phyloP scores from a whole-genome alignment of 2,888 invertebrate genomes.

The Camptogramma bilineatum region DNA sequence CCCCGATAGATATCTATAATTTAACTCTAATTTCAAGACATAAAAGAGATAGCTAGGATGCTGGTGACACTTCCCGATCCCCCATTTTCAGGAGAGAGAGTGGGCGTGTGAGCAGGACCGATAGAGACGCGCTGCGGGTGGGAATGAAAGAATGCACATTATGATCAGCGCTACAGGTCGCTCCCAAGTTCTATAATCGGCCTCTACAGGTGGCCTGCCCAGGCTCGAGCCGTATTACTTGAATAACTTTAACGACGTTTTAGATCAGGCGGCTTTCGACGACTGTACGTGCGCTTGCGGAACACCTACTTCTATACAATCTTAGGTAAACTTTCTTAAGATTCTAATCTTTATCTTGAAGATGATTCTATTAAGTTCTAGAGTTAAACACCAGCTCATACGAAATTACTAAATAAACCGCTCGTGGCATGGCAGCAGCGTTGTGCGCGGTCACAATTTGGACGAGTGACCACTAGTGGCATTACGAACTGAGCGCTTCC shows the following conservation, averaged over 20 bases:
- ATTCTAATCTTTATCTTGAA: background rate
- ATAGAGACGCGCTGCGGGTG: background rate
- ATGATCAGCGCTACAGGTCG: slow-evolving; percentile 10
- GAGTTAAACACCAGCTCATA: too few relatives aligned
- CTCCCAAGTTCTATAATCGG: slow-evolving; percentile 4
- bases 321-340: background rate
- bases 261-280: slow-evolving; percentile 8
- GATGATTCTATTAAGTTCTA: too few relatives aligned
- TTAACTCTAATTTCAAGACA: too few relatives aligned
- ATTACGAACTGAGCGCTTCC: too few relatives aligned
- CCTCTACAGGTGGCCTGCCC: slow-evolving; percentile 3
- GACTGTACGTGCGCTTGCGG: background rate
- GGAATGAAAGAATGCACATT: slow-evolving; percentile 14
- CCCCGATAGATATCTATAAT: too few relatives aligned
- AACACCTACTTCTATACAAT: background rate
- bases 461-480: too few relatives aligned
- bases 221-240: slow-evolving; percentile 5
- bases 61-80: background rate
- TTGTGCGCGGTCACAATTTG: too few relatives aligned
- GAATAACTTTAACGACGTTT: background rate
- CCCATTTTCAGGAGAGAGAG: background rate
- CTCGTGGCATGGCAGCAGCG: too few relatives aligned
- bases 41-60: background rate
- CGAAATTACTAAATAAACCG: too few relatives aligned
- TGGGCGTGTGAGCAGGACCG: slow-evolving; percentile 8